Evolutionary conservation across 2,888 invertebrate species (phyloP), one percentile per base, ranked within the genome.

Genomic region (Eilema sororculum): DNA sequence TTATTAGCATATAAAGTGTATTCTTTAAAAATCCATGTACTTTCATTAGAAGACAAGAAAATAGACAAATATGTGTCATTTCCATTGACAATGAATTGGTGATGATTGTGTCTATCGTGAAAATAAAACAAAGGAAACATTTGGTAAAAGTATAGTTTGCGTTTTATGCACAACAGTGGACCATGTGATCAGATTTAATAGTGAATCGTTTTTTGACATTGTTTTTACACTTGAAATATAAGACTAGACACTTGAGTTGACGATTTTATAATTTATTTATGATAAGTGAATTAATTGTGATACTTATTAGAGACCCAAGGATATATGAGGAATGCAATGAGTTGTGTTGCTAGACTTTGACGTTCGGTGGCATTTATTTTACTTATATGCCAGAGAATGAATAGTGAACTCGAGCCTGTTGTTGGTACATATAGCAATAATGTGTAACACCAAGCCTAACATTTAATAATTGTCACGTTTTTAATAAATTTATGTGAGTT

Each of bases 211-310:
- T 91, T 74, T 92, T 93, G 93, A 94, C 94, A 93, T 94, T 93
- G 90, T 91, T 95, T 93, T 91, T 90, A 88, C 89, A 89, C 89
- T 86, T 88, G 89, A 90, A 84, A 91, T 90, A 90, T 89, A 83
- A 91, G 89, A 91, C 87, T 88, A 88, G 90, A 93, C 89, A 87
- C 90, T n/a, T 90, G 86, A 79, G 92, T 94, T 95, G 93, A 94
- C 93, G 90, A 92, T 92, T 94, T 91, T 91, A 91, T 94, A 93
- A 94, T 95, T 95, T 94, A 94, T 95, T 94, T 94, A 93, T 91
- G 86, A 89, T 94, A 94, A 94, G 95, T 95, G 93, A 91, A 93
- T 93, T 92, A 87, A 91, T 92, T 94, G 95, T 95, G 94, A 95
- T 93, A 93, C 80, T 92, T 91, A 89, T 89, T 89, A 89, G 90